Evolutionary conservation across 2,888 invertebrate genomes (phyloP).

Genomic region (Hirtodrosophila confusa): DNA sequence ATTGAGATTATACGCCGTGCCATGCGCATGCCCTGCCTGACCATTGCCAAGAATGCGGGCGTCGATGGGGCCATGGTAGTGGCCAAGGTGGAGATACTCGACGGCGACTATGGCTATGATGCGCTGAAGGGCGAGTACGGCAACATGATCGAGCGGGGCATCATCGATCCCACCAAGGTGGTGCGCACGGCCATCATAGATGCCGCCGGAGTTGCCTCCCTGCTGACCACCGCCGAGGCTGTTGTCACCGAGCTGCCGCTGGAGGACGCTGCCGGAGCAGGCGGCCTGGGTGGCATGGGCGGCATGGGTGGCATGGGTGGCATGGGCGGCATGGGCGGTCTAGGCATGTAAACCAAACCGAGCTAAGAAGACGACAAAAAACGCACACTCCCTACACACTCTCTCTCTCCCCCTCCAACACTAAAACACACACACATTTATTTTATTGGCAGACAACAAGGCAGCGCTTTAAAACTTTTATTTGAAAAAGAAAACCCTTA

Average conservation of each 20-base stretch:
- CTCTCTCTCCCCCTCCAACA: neutral
- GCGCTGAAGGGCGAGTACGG: conserved; percentile 95
- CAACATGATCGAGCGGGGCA: conserved; percentile 97
- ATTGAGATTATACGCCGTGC: conserved; percentile 94
- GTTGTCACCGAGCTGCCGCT: conserved; percentile 98
- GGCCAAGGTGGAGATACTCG: conserved; percentile 93
- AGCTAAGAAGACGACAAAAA: neutral
- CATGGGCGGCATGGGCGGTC: conserved; percentile 41
- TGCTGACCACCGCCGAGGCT: conserved; percentile 97
- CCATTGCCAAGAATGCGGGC: conserved; percentile 96
- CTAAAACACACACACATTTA: too few species aligned
- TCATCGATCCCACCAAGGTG: conserved; percentile 97
- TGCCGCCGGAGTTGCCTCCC: conserved; percentile 97
- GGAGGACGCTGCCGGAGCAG: conserved; percentile 87
- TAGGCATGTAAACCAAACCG: conserved; percentile 37
- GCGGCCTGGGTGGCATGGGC: conserved; percentile 46
- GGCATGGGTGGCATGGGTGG: conserved; percentile 64
- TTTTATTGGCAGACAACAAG: conserved; percentile 7
- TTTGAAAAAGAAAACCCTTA: too few species aligned
- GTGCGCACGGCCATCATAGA: conserved; percentile 96
- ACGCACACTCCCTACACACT: conserved; percentile 4
- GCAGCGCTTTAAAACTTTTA: too few species aligned
- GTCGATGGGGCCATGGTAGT: conserved; percentile 96
- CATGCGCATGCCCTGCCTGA: conserved; percentile 94
- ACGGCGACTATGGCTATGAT: conserved; percentile 93